Conservation (phyloP, 2,888 invertebrate genomes). For the Orchesella flavescens region DNA sequence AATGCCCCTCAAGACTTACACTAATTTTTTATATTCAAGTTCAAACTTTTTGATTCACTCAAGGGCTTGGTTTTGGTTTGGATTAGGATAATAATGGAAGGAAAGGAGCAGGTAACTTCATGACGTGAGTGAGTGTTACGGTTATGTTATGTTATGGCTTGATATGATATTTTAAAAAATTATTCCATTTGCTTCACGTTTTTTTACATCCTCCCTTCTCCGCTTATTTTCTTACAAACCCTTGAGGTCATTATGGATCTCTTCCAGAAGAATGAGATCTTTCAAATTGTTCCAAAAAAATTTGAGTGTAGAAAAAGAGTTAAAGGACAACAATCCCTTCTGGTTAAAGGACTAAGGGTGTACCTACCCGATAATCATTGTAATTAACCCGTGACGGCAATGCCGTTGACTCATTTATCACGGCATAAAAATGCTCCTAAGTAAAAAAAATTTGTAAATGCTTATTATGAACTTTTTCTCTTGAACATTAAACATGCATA, state of each 20-base stretch:
- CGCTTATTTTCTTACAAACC: background rate
- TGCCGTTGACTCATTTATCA: slow-evolving; percentile 60
- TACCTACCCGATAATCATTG: slow-evolving; percentile 45
- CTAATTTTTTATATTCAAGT: slow-evolving; percentile 28
- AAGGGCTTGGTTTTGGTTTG: slow-evolving; percentile 14
- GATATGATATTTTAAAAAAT: slow-evolving; percentile 20
- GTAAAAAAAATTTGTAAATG: slow-evolving; percentile 2
- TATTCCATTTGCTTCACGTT: slow-evolving; percentile 57
- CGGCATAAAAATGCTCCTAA: slow-evolving; percentile 44
- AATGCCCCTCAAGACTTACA: background rate
- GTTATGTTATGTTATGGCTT: slow-evolving; percentile 42
- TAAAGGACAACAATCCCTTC: slow-evolving; percentile 41
- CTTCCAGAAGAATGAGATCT: slow-evolving; percentile 43
- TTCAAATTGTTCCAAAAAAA: slow-evolving; percentile 19
- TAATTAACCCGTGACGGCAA: slow-evolving; percentile 53
- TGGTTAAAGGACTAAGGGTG: slow-evolving; percentile 50
- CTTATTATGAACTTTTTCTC: slow-evolving; percentile 40
- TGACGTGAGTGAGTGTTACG: slow-evolving; percentile 30
- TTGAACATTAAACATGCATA: slow-evolving; percentile 1
- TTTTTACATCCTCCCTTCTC: background rate
- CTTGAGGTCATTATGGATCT: slow-evolving; percentile 49
- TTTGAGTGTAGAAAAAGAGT: background rate
- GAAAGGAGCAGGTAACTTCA: too few relatives aligned
- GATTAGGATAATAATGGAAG: background rate
- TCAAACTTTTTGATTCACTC: slow-evolving; percentile 13